Percentiles rank a stretch among this genome's conserved stretches.
These are phyloP conservation scores for Varanus salvator DNA, from an alignment of 2,113 vertebrate species.

Conservation along the genomic window DNA sequence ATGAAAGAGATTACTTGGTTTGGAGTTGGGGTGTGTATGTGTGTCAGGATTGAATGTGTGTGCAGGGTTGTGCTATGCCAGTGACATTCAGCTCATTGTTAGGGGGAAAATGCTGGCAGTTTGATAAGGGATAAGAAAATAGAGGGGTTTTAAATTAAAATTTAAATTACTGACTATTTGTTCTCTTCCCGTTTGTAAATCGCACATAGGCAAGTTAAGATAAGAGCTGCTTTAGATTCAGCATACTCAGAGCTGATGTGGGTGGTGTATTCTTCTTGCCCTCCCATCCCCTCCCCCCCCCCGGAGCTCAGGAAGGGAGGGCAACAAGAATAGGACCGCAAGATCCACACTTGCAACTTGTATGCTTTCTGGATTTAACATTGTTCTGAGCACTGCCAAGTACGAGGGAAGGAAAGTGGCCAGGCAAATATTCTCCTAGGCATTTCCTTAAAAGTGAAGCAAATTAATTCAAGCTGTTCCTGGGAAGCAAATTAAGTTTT, in stretches of 20 bases:
- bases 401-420: constrained; percentile 43
- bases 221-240: constrained; percentile 77
- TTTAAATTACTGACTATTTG: constrained; percentile 85
- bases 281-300: not conserved
- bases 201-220: constrained; percentile 78
- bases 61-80: constrained; percentile 74
- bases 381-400: constrained; percentile 17
- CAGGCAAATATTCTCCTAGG: constrained; percentile 37
- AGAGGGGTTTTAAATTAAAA: constrained; percentile 83
- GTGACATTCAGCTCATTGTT: constrained; percentile 81
- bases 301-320: constrained; percentile 44
- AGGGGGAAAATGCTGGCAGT: constrained; percentile 81
- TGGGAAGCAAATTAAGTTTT: constrained; percentile 54
- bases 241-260: constrained; percentile 64
- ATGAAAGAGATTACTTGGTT: constrained; percentile 86
- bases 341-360: constrained; percentile 52
- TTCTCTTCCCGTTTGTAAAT: constrained; percentile 81
- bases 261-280: constrained; percentile 44
- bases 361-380: constrained; percentile 67
- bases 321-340: constrained; percentile 42
- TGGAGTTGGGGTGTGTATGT: constrained; percentile 64
- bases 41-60: not conserved
- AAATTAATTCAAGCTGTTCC: constrained; percentile 18
- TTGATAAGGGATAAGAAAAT: constrained; percentile 86
- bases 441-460: constrained; percentile 29